Base-by-base conservation (phyloP, 2,113 vertebrate species). In the Pseudois nayaur region DNA sequence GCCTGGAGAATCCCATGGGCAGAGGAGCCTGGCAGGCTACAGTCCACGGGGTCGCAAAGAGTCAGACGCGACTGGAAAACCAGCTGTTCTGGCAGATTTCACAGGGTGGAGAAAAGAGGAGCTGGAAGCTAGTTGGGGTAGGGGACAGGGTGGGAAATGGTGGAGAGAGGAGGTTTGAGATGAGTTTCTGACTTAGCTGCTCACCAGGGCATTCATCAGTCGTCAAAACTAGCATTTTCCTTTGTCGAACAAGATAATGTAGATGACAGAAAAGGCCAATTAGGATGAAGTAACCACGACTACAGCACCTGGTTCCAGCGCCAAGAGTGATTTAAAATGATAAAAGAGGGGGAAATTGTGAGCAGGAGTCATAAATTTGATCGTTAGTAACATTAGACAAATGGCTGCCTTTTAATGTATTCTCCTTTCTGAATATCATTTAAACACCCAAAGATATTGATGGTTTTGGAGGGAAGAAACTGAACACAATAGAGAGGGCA, bases 161-260 rank as follows among this genome's bases (percentile, higher is more conserved):
- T 25, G 93, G 62, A 43, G 55, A 43, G 45, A 88, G 29, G 10
- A 15, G 16, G 55, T 23, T 78, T 76, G 93, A 29, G 43, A n/a
- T 79, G 50, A 97, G 71, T 81, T 79, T 27, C 50, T 94, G 83
- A 87, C 55, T 76, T 54, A 29, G 59, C 76, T 90, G 74, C 25
- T 95, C 74, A 55, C 57, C 0, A 64, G 48, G 92, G 48, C 64
- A 85, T 88, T 92, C 59, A 48, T 95, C 95, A 98, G 31, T 62
- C 92, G 92, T 97, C 92, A 95, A 93, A 92, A 29, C 16, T 40
- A 3, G 40, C 40, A 40, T 40, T 40, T 40, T 40, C 55, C 43
- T 97, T 98, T 90, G 89, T 94, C 40, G 74, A 95, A 74, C 19
- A 86, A 98, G 94, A 98, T 94, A 94, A 96, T 97, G 74, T 13